These are phyloP conservation scores for Globia sparganii DNA, from an alignment of 2,888 invertebrate species.

Conservation along the genomic window DNA sequence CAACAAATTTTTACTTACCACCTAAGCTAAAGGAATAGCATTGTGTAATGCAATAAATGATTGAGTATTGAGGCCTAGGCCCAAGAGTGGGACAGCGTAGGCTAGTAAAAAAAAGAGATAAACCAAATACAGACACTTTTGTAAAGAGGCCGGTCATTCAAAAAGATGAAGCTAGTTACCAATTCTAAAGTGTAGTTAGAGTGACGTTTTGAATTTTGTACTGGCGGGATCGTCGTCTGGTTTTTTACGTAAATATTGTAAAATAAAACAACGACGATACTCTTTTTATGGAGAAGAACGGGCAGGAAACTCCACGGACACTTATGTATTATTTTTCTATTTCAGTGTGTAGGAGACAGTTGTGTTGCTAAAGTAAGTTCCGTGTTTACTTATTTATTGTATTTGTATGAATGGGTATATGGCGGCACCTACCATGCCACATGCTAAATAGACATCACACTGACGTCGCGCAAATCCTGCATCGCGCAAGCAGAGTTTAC, in stretches of 20 bases:
- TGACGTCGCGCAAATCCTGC: not conserved
- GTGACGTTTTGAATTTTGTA: too few species aligned
- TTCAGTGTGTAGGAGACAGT: slow-evolving; percentile 1
- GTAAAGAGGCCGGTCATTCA: not conserved
- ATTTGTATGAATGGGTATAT: not conserved
- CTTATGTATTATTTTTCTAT: slow-evolving; percentile 1
- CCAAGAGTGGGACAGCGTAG: too few species aligned
- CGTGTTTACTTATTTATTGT: too few species aligned
- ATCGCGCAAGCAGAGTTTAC: not conserved
- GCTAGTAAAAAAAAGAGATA: too few species aligned
- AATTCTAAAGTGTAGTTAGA: not conserved
- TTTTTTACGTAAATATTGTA: too few species aligned
- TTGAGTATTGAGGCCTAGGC: too few species aligned
- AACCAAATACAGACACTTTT: not conserved
- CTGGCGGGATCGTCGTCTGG: too few species aligned
- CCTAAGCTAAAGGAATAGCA: too few species aligned
- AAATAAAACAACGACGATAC: too few species aligned
- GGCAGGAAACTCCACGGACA: not conserved
- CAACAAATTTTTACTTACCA: too few species aligned
- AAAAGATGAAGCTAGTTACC: not conserved
- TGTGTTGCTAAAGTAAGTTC: slow-evolving; percentile 10
- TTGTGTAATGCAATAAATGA: too few species aligned
- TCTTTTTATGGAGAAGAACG: not conserved
- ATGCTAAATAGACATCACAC: not conserved
- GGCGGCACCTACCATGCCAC: not conserved